Evolutionary conservation across 2,113 vertebrate genomes (phyloP).

Genomic region (Morone saxatilis): DNA sequence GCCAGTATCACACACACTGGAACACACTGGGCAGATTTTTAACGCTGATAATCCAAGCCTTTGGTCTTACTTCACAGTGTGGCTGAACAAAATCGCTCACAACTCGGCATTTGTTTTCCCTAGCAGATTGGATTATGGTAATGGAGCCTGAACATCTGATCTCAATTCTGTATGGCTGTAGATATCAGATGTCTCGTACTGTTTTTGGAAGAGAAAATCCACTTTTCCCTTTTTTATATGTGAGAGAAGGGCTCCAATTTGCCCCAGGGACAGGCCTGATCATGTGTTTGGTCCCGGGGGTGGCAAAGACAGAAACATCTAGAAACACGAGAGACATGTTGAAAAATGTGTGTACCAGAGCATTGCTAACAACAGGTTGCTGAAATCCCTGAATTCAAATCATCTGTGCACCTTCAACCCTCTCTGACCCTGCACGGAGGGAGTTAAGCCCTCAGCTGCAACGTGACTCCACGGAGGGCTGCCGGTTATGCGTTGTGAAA

Average conservation of each 20-base stretch:
- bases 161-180: conserved; percentile 54
- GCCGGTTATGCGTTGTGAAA: conserved; percentile 33
- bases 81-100: conserved; percentile 36
- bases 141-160: conserved; percentile 69
- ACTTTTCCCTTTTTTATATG: conserved; percentile 41
- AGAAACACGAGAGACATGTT: neutral
- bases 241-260: conserved; percentile 40
- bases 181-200: conserved; percentile 55
- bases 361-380: conserved; percentile 34
- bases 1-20: conserved; percentile 20
- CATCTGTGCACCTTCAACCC: conserved; percentile 37
- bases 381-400: conserved; percentile 43
- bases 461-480: conserved; percentile 41
- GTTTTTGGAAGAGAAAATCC: conserved; percentile 57
- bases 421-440: conserved; percentile 29
- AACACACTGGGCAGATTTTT: conserved; percentile 35
- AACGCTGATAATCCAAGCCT: conserved; percentile 42
- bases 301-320: conserved; percentile 21
- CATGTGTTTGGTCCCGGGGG: conserved; percentile 25
- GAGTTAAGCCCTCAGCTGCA: conserved; percentile 44
- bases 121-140: conserved; percentile 69
- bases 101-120: conserved; percentile 59
- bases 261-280: neutral
- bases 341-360: neutral
- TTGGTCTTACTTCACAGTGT: conserved; percentile 43